Percentiles rank a stretch among this genome's conserved stretches.
These are phyloP conservation scores for Coelopa frigida DNA, from an alignment of 1,140 invertebrate genomes.

Conservation along the genomic window DNA sequence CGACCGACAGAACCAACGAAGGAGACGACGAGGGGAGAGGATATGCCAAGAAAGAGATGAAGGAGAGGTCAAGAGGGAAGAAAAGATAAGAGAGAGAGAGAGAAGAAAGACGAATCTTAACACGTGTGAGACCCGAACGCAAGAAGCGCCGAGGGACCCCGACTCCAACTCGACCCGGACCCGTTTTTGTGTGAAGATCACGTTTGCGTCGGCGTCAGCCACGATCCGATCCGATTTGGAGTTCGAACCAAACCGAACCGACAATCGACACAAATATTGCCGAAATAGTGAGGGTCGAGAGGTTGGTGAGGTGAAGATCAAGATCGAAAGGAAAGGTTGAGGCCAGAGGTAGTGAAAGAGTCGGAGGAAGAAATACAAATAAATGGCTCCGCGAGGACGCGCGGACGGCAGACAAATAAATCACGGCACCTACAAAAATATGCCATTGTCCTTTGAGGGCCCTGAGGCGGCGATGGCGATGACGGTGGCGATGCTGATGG, in stretches of 20 bases:
- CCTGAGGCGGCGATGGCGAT: too few species aligned
- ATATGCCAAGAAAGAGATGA: not conserved
- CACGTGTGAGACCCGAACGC: not conserved
- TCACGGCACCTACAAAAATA: conserved; percentile 35
- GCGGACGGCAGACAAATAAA: conserved; percentile 44
- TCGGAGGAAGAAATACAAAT: not conserved
- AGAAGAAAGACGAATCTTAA: not conserved
- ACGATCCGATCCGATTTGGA: too few species aligned
- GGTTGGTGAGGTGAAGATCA: too few species aligned
- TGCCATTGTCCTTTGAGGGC: not conserved
- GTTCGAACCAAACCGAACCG: too few species aligned
- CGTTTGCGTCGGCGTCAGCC: too few species aligned
- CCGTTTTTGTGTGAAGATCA: too few species aligned
- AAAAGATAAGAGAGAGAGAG: not conserved
- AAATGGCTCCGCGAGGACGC: too few species aligned
- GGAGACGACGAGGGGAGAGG: not conserved
- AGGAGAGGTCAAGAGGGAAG: not conserved
- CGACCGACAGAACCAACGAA: not conserved
- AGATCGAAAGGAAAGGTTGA: conserved; percentile 21
- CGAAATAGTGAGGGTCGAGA: too few species aligned
- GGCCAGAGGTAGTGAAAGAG: not conserved
- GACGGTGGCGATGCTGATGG: too few species aligned
- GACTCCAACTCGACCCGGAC: too few species aligned
- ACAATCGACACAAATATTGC: too few species aligned
- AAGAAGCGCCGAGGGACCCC: too few species aligned